A percentile compares a stretch with the other conserved stretches of the same genome.
These are phyloP conservation scores for Lutraria lutraria DNA, from an alignment of 2,888 invertebrate genomes.

Conservation along the genomic window DNA sequence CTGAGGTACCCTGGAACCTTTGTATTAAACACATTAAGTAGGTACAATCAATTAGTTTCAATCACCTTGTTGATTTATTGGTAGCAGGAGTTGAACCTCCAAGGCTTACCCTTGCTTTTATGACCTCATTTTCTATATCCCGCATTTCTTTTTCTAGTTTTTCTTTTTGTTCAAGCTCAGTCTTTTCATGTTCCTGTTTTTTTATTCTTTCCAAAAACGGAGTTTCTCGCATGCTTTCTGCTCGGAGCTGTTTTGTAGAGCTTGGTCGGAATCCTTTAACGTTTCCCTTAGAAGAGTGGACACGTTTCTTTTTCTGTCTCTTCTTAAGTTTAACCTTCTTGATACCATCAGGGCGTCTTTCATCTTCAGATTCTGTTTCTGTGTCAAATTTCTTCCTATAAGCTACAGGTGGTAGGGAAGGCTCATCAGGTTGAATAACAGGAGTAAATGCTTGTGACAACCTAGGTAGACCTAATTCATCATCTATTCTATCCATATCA, in stretches of 20 bases:
- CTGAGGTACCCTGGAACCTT: slow-evolving; percentile 28
- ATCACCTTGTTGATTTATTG: slow-evolving; percentile 70
- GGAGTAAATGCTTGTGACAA: slow-evolving; percentile 67
- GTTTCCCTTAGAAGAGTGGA: slow-evolving; percentile 55
- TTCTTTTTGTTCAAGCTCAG: slow-evolving; percentile 49
- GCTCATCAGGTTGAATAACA: slow-evolving; percentile 49
- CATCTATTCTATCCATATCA: slow-evolving; percentile 70
- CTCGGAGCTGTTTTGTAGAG: neutral
- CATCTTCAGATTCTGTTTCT: slow-evolving; percentile 48
- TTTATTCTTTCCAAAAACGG: slow-evolving; percentile 67
- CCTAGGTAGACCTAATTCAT: slow-evolving; percentile 66
- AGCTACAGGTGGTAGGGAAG: slow-evolving; percentile 52
- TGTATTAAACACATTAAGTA: slow-evolving; percentile 11
- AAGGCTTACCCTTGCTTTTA: slow-evolving; percentile 72
- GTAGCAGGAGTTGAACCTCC: slow-evolving; percentile 66
- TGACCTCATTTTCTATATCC: slow-evolving; percentile 66
- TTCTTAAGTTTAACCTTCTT: slow-evolving; percentile 66
- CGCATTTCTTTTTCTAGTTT: slow-evolving; percentile 60
- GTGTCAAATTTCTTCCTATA: slow-evolving; percentile 55
- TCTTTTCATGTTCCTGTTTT: slow-evolving; percentile 58
- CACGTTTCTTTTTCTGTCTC: slow-evolving; percentile 59
- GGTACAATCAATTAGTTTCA: slow-evolving; percentile 57
- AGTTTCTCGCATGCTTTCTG: slow-evolving; percentile 46
- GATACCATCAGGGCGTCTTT: slow-evolving; percentile 55
- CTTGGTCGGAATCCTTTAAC: slow-evolving; percentile 53